Base-by-base conservation (phyloP, 1,140 invertebrate species). In the Gryon sp. region DNA sequence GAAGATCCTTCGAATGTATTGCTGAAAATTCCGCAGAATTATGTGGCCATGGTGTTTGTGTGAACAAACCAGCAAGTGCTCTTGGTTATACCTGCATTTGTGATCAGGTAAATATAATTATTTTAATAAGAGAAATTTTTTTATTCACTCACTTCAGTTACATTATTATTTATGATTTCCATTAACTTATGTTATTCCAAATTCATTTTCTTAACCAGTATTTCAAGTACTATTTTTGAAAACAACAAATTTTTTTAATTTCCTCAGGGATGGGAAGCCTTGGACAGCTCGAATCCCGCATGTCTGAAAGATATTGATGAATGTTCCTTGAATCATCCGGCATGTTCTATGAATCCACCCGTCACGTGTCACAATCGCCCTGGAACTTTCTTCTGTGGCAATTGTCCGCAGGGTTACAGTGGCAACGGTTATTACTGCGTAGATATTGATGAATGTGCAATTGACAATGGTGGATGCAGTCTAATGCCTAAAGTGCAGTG, bases 291-390 rank as follows among this genome's bases (percentile, higher is more conserved):
- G 1, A 91, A 89, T 66, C 90, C 91, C 20, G 90, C 93, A 4
- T 99, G 97, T 84, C 91, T 88, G 5, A 92, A 92, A 16, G 97
- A 99, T 86, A 90, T 98, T 0, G 91, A 99, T 83, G 97, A 99
- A 89, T 99, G 97, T 86, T 83, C 87, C n/a, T 83, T 84, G 0
- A 88, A 88, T 15, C 90, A 91, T 63, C 91, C 92, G 8, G 90
- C 92, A 2, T 99, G 97, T 87, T 97, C 96, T 0, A 83, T 89
- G 0, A 93, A 94, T 87, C 96, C 96, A 16, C 89, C 84, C 12
- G 96, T 98, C 0, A 89, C 89, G 3, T 98, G 97, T 86, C 92
- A 96, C 36, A 98, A 99, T 87, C 85, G 93, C 2, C 96, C 94
- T 0, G 97, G 97, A 3, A 92, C 93, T 1, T 99, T 95, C 86